phyloP scores from a whole-genome alignment of 1,140 invertebrate species.

The Rhagoletis zephyria region DNA sequence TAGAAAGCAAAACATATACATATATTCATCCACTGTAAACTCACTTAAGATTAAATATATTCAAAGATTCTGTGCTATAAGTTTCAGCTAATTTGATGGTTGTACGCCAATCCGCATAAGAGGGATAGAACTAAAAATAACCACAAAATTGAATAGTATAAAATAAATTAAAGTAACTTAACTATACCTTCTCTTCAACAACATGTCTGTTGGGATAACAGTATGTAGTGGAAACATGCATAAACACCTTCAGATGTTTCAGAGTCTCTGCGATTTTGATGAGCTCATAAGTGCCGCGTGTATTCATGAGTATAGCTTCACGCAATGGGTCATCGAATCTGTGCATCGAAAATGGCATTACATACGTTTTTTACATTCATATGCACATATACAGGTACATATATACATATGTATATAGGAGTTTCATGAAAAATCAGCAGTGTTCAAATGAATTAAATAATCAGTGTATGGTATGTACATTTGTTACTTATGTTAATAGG shows the following conservation, averaged over 20 bases:
- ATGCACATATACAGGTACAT: neutral
- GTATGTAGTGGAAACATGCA: conserved; percentile 90
- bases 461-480: too few relatives aligned
- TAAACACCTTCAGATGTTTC: conserved; percentile 81
- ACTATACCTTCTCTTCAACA: conserved; percentile 78
- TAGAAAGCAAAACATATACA: neutral
- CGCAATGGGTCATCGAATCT: conserved; percentile 83
- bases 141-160: neutral
- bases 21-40: conserved; percentile 47
- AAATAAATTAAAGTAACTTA: neutral
- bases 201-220: conserved; percentile 82
- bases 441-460: too few relatives aligned
- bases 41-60: conserved; percentile 80
- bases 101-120: conserved; percentile 87
- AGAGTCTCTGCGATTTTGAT: conserved; percentile 80
- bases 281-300: conserved; percentile 79
- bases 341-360: neutral
- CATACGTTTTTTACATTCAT: neutral
- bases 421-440: too few relatives aligned
- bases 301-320: conserved; percentile 79
- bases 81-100: conserved; percentile 87
- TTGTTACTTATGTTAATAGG: neutral
- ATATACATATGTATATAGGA: neutral
- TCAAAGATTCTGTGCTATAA: conserved; percentile 80
- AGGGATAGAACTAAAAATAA: conserved; percentile 80